A percentile compares a stretch with the other conserved stretches of the same genome.
Conservation (phyloP, 1,140 invertebrate species). For the Drosophila lini region DNA sequence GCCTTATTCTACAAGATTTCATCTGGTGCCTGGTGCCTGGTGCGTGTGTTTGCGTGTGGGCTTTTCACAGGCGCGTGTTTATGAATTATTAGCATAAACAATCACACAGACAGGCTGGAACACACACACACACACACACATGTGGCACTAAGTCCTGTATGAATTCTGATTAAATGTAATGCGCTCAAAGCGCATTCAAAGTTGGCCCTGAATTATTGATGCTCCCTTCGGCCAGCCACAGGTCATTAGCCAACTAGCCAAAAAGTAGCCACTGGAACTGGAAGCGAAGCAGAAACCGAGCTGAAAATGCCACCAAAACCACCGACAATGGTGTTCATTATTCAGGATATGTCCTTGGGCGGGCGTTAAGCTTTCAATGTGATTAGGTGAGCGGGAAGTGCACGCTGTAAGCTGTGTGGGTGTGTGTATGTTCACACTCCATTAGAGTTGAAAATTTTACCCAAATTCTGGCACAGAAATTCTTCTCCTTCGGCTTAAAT, state of each 20-base stretch:
- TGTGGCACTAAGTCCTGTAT: conserved; percentile 15
- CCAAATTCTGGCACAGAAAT: conserved; percentile 23
- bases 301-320: conserved; percentile 9
- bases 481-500: conserved; percentile 32
- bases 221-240: conserved; percentile 17
- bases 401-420: neutral
- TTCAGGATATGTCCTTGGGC: conserved; percentile 49
- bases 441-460: conserved; percentile 40
- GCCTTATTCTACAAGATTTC: conserved; percentile 50
- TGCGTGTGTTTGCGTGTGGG: conserved; percentile 43
- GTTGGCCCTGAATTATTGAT: conserved; percentile 53
- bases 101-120: conserved; percentile 13
- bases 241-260: conserved; percentile 47
- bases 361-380: conserved; percentile 48
- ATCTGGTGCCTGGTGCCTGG: conserved; percentile 27
- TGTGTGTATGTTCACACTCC: conserved; percentile 34
- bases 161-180: conserved; percentile 56
- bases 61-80: conserved; percentile 65
- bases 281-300: neutral
- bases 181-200: conserved; percentile 48
- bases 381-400: conserved; percentile 24
- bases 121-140: neutral
- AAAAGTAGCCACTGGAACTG: conserved; percentile 32
- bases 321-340: conserved; percentile 38
- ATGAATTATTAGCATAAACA: conserved; percentile 68